Conservation (phyloP, 2,797 vertebrate species). For the Phalanger gymnotis region DNA sequence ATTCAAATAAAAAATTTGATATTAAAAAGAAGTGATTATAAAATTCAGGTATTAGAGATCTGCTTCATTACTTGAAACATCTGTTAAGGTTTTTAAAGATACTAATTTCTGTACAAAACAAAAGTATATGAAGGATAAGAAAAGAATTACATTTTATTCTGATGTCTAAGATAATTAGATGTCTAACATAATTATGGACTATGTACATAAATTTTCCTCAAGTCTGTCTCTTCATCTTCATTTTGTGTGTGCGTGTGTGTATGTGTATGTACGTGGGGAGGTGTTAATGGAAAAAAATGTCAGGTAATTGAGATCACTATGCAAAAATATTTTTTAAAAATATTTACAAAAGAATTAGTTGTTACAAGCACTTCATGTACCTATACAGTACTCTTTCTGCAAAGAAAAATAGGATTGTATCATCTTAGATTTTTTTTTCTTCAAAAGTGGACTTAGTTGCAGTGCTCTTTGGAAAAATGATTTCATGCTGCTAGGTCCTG, state of each 20-base stretch:
- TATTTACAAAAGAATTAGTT: slow-evolving; percentile 55
- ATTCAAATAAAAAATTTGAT: neutral
- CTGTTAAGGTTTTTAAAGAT: neutral
- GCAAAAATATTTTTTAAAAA: too few species aligned
- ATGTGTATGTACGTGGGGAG: neutral
- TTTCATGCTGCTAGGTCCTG: neutral
- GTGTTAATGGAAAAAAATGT: slow-evolving; percentile 11
- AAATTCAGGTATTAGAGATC: too few species aligned
- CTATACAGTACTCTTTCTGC: neutral
- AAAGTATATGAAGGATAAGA: neutral
- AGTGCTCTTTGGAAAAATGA: neutral
- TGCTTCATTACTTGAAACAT: neutral
- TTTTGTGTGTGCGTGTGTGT: neutral
- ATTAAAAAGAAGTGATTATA: neutral
- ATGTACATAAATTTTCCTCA: slow-evolving; percentile 40
- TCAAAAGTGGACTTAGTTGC: neutral
- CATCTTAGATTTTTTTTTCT: neutral
- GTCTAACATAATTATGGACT: neutral
- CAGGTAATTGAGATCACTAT: slow-evolving; percentile 54
- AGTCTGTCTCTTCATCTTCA: slow-evolving; percentile 49
- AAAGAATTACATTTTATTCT: slow-evolving; percentile 8
- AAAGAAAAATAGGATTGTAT: neutral
- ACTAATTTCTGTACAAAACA: fast-evolving
- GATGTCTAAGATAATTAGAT: neutral
- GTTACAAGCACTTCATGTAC: slow-evolving; percentile 22